Conservation (phyloP, 2,113 vertebrate genomes). For the Oophaga pumilio region DNA sequence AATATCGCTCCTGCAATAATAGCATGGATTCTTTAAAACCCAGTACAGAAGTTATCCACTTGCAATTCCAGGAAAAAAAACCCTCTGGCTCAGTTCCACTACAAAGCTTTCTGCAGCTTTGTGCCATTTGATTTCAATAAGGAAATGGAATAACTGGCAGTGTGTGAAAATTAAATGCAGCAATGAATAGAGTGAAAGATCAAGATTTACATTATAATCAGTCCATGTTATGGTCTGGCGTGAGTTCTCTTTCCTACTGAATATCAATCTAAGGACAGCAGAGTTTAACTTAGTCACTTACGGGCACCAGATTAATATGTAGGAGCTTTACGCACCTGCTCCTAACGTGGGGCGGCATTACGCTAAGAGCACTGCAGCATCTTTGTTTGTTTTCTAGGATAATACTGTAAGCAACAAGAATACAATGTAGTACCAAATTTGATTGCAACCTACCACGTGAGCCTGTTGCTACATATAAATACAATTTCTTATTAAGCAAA, state of each 20-base stretch:
- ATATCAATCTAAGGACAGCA: conserved; percentile 8
- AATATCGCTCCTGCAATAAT: not conserved
- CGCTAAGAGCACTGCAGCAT: not conserved
- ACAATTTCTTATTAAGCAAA: too few species aligned
- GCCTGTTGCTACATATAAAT: not conserved
- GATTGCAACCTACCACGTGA: not conserved
- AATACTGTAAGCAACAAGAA: not conserved
- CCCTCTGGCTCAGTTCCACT: not conserved
- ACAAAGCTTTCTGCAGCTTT: not conserved
- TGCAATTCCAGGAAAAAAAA: not conserved
- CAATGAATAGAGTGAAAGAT: conserved; percentile 30
- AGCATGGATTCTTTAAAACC: not conserved
- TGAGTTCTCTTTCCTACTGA: conserved; percentile 14
- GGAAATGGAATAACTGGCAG: conserved; percentile 51
- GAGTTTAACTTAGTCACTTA: not conserved
- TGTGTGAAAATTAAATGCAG: conserved; percentile 37
- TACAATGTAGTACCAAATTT: not conserved
- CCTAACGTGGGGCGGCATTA: not conserved
- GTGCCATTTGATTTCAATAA: conserved; percentile 46
- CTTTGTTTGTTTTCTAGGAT: not conserved
- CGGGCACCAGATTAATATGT: conserved; percentile 17
- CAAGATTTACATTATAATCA: conserved; percentile 36
- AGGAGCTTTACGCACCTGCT: not conserved
- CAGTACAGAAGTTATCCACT: not conserved
- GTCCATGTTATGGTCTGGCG: conserved; percentile 40